These are phyloP conservation scores for Andrena flavipes DNA, from an alignment of 2,888 invertebrate species.

Conservation along the genomic window DNA sequence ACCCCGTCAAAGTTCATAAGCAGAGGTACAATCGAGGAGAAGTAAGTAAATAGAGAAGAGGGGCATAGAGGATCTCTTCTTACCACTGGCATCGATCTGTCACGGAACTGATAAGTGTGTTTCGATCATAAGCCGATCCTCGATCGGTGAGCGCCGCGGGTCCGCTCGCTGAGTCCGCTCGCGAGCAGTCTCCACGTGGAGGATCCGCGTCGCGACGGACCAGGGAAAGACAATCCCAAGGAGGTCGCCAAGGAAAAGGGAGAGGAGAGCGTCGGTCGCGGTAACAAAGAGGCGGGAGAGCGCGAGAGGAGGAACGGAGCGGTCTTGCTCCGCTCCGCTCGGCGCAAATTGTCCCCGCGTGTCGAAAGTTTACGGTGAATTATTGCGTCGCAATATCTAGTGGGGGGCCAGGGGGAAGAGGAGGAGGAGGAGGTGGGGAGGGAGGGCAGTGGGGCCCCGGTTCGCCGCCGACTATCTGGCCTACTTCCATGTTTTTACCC, in stretches of 20 bases:
- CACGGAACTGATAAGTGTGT: too few species aligned
- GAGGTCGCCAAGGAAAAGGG: slow-evolving; percentile 25
- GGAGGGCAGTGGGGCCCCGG: slow-evolving; percentile 31
- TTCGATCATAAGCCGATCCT: too few species aligned
- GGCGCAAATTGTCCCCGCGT: slow-evolving; percentile 76
- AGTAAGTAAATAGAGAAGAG: too few species aligned
- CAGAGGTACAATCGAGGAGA: too few species aligned
- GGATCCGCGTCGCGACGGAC: neutral
- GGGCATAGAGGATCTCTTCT: too few species aligned
- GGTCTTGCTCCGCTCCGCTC: slow-evolving; percentile 38
- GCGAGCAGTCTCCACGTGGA: slow-evolving; percentile 24
- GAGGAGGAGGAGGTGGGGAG: neutral
- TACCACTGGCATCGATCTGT: too few species aligned
- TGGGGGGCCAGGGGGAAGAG: slow-evolving; percentile 51
- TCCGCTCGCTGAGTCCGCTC: neutral
- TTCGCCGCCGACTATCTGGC: slow-evolving; percentile 79
- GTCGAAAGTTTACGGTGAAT: slow-evolving; percentile 82
- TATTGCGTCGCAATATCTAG: slow-evolving; percentile 82
- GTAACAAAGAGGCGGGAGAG: slow-evolving; percentile 35
- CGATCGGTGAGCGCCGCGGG: too few species aligned
- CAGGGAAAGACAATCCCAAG: slow-evolving; percentile 11
- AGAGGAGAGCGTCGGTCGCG: slow-evolving; percentile 17
- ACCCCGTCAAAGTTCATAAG: too few species aligned
- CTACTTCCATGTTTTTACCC: slow-evolving; percentile 81
- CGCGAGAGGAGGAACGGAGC: slow-evolving; percentile 29